These are phyloP conservation scores for Pseudococcus jackbeardsleyi DNA, from an alignment of 2,888 invertebrate species.

Conservation along the genomic window DNA sequence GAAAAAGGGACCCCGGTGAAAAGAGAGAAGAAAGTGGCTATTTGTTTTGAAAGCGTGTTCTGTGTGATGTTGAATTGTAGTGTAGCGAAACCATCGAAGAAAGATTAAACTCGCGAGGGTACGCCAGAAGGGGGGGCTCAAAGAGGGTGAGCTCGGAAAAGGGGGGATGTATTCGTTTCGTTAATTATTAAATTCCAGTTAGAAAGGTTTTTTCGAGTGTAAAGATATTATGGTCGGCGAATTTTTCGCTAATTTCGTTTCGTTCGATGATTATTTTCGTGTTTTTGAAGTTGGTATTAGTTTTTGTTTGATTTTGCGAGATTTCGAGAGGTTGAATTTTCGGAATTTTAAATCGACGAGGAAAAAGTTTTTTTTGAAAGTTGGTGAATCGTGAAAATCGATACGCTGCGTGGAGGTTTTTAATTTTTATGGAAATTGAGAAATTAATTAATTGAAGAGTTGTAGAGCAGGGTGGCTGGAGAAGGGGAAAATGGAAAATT, in stretches of 20 bases:
- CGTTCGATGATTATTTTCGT: conserved; percentile 1
- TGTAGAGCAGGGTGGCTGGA: too few species aligned
- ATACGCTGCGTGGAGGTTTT: too few species aligned
- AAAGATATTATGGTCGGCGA: neutral
- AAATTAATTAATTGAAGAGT: too few species aligned
- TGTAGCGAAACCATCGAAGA: conserved; percentile 18
- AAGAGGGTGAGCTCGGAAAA: neutral
- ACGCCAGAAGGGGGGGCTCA: neutral
- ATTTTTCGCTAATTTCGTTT: conserved; percentile 15
- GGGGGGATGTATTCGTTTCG: neutral
- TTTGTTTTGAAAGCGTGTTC: conserved; percentile 32
- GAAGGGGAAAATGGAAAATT: too few species aligned
- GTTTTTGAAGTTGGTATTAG: neutral
- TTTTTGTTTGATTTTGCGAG: neutral
- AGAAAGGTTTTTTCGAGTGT: conserved; percentile 12
- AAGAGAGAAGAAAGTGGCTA: conserved; percentile 28
- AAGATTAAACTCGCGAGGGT: conserved; percentile 11
- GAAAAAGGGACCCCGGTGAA: neutral
- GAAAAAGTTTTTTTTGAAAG: too few species aligned
- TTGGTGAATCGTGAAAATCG: too few species aligned
- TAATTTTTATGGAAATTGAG: too few species aligned
- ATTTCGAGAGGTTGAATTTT: neutral
- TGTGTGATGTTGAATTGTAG: conserved; percentile 24
- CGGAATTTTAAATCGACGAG: neutral
- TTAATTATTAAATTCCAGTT: conserved; percentile 23